Conservation (phyloP, 2,797 vertebrate species). For the Kryptolebias ocellatus region DNA sequence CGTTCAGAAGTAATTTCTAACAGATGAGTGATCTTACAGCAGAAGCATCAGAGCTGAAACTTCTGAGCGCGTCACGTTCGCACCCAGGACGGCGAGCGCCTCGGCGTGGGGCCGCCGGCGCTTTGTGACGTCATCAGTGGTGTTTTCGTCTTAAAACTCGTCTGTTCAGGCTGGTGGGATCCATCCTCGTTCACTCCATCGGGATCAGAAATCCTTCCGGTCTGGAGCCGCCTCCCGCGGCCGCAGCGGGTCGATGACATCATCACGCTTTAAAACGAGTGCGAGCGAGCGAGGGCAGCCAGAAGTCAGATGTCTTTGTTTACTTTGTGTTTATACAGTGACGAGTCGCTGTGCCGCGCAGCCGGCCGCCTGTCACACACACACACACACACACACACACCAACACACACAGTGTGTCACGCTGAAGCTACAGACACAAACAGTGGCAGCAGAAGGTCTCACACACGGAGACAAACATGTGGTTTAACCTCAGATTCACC, state of each 20-base stretch:
- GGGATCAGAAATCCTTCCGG: conserved; percentile 11
- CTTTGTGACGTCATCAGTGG: background rate
- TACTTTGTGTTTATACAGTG: conserved; percentile 65
- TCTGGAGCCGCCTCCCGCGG: background rate
- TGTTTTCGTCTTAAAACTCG: background rate
- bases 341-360: conserved; percentile 41
- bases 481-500: conserved; percentile 60
- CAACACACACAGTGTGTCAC: conserved; percentile 6
- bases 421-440: conserved; percentile 8
- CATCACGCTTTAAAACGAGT: conserved; percentile 34
- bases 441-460: conserved; percentile 28
- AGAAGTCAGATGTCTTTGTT: conserved; percentile 69
- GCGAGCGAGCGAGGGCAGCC: conserved; percentile 59
- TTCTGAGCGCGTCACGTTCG: too few species aligned
- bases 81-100: background rate
- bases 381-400: conserved; percentile 26
- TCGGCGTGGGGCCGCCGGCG: background rate
- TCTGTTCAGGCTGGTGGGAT: conserved; percentile 1
- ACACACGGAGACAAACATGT: conserved; percentile 31
- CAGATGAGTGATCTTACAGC: background rate
- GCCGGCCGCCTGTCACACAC: conserved; percentile 37
- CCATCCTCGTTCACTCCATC: background rate
- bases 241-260: conserved; percentile 46
- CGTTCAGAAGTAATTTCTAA: too few species aligned
- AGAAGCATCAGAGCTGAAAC: background rate